Evolutionary conservation across 2,888 invertebrate genomes (phyloP), one percentile per base, ranked within the genome.

Genomic region (Unio pictorum): DNA sequence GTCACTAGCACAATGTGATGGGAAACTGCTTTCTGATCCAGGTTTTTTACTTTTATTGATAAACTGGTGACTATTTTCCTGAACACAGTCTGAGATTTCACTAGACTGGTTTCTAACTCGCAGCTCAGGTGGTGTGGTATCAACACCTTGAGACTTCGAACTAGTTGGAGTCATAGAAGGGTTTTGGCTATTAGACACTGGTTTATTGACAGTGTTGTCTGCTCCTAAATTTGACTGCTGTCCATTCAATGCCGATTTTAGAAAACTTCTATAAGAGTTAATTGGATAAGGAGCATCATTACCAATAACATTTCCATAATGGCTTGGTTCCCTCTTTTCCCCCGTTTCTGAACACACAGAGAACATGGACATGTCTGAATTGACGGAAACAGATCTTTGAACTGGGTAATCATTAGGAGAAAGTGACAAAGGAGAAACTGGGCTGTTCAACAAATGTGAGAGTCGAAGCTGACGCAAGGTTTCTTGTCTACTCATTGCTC

Each of bases 291-390:
- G 81, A 11, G 78, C 80, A 70, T 84, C 84, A 72, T 75, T 83
- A 67, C 79, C 67, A n/a, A 82, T 72, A 28, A 74, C 73, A 17
- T 62, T 69, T 18, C 66, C 72, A 55, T 57, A 67, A 20, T 55
- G 26, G 30, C 34, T 69, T 11, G 68, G 61, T 56, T 66, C 61
- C 57, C 74, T 76, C 61, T 78, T 78, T 65, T 84, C 83, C 20
- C 84, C 82, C 5, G 84, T 83, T 68, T 85, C 85, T 18, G 85
- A 83, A 68, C 85, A 86, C 7, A 85, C 81, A 17, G 83, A 83
- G 54, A 81, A 76, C 34, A 74, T 69, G 58, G 84, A 82, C 17
- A 74, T 72, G 58, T 80, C 77, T 6, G 85, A 85, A 59, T 64
- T 66, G 20, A 65, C 68, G 45, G 61, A 67, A 20, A 67, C 54